phyloP scores from a whole-genome alignment of 2,888 invertebrate species.

The Galeruca laticollis region DNA sequence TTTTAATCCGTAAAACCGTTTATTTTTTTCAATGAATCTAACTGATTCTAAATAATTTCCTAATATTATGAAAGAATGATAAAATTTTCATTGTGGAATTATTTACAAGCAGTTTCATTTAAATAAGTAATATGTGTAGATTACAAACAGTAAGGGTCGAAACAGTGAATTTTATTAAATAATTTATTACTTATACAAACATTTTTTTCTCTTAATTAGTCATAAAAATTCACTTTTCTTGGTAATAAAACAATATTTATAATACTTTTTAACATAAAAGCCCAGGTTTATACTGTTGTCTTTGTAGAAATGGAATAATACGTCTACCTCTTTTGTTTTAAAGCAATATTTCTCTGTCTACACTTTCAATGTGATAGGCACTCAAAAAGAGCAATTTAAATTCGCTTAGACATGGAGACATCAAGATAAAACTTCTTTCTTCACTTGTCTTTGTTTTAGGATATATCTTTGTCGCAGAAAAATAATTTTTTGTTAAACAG shows the following conservation, averaged over 20 bases:
- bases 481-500: background rate
- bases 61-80: no score
- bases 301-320: background rate
- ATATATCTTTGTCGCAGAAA: background rate
- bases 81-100: no score
- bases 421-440: background rate
- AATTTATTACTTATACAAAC: no score
- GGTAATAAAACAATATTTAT: background rate
- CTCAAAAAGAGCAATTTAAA: slow-evolving; percentile 14
- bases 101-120: no score
- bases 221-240: no score
- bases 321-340: slow-evolving; percentile 9
- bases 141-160: no score
- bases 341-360: slow-evolving; percentile 8
- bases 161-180: no score
- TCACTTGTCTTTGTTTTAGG: background rate
- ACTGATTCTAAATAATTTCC: no score
- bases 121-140: no score
- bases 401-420: background rate
- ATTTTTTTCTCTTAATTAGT: no score
- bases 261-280: background rate
- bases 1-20: no score
- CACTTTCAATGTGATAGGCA: background rate
- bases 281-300: background rate
- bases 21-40: no score